Base-by-base conservation (phyloP, 2,797 vertebrate species). In the Rhinichthys osculus region DNA sequence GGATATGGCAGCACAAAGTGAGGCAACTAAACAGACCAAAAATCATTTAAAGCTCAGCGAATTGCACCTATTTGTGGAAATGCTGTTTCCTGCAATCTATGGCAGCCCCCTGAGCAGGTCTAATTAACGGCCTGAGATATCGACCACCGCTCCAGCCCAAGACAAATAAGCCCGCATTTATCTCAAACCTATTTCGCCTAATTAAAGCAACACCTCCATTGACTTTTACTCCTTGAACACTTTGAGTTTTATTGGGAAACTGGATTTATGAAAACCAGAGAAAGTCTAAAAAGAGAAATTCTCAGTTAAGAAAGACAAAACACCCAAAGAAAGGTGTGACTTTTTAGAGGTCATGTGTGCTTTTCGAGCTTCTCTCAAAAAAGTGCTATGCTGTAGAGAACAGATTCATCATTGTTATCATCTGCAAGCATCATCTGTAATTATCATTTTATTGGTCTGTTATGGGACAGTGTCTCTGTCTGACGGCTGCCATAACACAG, bases 111-210 rank as follows among this genome's bases (percentile, higher is more conserved):
- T 83, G 84, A 90, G 87, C 87, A 90, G 88, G 83, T 91, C 92
- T 94, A 94, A 95, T 95, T 95, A 95, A 92, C 93, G 91, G 91
- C 89, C 91, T 86, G 93, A 91, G 76, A 93, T 94, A 95, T 83
- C 85, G 91, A 93, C 89, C 52, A 85, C 84, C 91, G 88, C 91
- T 91, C 86, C 92, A 90, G 91, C 77, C 91, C 88, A 89, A 94
- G 93, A 95, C 94, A 91, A 95, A 95, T 93, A 94, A 91, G 92
- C 90, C 90, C 19, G 35, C 90, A 91, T 94, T 95, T 95, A 95
- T 94, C 94, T 94, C 93, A 89, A 91, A 92, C 87, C 89, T 91
- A 87, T 91, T 93, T 92, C 84, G 84, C 78, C 86, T 93, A 93
- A 95, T 93, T 93, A 92, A 94, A 94, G 94, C 92, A 93, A 92